Conservation (phyloP, 2,888 invertebrate genomes). For the Hydrotaea cyrtoneurina region DNA sequence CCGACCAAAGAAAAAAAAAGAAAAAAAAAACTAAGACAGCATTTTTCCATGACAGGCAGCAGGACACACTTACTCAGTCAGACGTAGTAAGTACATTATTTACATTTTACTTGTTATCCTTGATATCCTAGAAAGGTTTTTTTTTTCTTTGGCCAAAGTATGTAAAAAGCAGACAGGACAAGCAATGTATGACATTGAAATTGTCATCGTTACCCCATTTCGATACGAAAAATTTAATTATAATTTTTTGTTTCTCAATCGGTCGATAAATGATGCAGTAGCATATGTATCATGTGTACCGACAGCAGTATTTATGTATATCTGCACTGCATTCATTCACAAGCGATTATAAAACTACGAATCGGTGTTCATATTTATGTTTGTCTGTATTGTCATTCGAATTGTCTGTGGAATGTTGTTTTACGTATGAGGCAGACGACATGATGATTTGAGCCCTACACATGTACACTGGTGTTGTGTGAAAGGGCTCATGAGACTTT, state of each 20-base stretch:
- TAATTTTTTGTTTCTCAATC: not conserved
- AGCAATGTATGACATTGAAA: conserved; percentile 44
- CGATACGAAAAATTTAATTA: conserved; percentile 59
- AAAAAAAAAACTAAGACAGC: not conserved
- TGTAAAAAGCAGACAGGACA: not conserved
- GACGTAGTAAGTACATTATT: not conserved
- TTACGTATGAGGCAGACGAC: conserved; percentile 37
- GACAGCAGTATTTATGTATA: conserved; percentile 32
- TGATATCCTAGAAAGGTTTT: not conserved
- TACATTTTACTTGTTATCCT: not conserved
- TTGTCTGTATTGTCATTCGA: conserved; percentile 39
- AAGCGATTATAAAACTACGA: not conserved
- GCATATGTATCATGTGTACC: not conserved
- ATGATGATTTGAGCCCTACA: conserved; percentile 17
- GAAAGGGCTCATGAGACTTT: not conserved
- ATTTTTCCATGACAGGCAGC: not conserved
- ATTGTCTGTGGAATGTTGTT: conserved; percentile 20
- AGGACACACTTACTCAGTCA: not conserved
- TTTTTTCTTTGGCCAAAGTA: not conserved
- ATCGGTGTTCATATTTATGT: not conserved
- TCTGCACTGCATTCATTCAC: conserved; percentile 48
- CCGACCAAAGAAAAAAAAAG: not conserved
- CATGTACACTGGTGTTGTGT: not conserved
- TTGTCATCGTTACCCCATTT: conserved; percentile 63
- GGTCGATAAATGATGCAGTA: not conserved